Base-by-base conservation (phyloP, 2,888 invertebrate genomes). In the Autographa gamma region DNA sequence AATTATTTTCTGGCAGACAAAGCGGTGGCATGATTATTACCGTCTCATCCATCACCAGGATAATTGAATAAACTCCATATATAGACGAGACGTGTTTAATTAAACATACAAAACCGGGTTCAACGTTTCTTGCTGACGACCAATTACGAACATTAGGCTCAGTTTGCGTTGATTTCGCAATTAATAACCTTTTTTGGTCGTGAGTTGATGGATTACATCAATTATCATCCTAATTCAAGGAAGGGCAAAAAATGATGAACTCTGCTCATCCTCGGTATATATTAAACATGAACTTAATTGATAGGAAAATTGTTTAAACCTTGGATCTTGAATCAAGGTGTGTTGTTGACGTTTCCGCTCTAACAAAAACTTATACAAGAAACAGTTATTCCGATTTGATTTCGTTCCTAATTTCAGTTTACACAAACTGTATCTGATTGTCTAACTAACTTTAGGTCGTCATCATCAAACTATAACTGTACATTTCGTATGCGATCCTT, bases 71-170 rank as follows among this genome's bases (percentile, higher is more conserved):
- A 41, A 16, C 16, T 48, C 56, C 25, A 41, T 61, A 60, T 41
- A 62, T 38, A 62, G 54, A 41, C 31, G 41, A 73, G 66, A 73
- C 62, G 65, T 73, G 63, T 76, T 71, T 73, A 73, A 74, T 74
- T 74, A 75, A 67, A 71, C 54, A 74, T 64, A 61, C 60, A 65
- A 60, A 69, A 65, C 61, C 61, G 81, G 77, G 82, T 82, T 82
- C 82, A 82, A 83, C 64, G 79, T 32, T 74, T 79, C 79, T 60
- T 70, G 61, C 65, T 81, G 79, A 81, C 66, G 71, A 81, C 63
- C 75, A 76, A 74, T 83, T 73, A 78, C n/a, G 41, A 14, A 19
- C 70, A 78, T 82, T 74, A 72, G 70, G 65, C 66, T 62, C 19
- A 69, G 61, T 67, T 76, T 58, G 61, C 59, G 66, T 60, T 71